phyloP scores from a whole-genome alignment of 2,113 vertebrate genomes.

The Cryptotis parvus region DNA sequence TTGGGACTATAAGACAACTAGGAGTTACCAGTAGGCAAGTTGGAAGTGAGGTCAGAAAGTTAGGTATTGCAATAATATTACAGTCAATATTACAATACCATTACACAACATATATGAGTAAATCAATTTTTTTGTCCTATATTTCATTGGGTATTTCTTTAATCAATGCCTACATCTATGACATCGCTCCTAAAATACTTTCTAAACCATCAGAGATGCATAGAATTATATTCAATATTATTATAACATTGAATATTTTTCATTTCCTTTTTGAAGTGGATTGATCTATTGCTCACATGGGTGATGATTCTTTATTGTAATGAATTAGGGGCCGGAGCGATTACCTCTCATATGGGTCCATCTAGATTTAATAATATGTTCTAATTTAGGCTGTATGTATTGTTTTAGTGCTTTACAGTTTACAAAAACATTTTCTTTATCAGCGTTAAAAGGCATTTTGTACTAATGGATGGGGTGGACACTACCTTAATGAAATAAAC shows the following conservation, averaged over 20 bases:
- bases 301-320: background rate
- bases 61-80: too few relatives aligned
- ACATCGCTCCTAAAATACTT: background rate
- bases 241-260: background rate
- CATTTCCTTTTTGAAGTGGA: background rate
- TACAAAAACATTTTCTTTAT: background rate
- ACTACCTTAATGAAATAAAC: background rate
- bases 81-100: too few relatives aligned
- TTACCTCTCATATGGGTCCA: background rate
- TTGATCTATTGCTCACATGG: background rate
- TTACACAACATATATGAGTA: background rate
- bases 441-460: slow-evolving; percentile 12
- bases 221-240: background rate
- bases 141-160: background rate
- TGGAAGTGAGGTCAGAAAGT: too few relatives aligned
- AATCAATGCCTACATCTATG: background rate
- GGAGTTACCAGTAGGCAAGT: too few relatives aligned
- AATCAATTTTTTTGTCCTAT: background rate
- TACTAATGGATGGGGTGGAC: background rate
- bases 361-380: background rate
- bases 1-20: too few relatives aligned
- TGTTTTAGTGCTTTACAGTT: background rate
- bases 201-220: background rate
- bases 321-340: too few relatives aligned
- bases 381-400: background rate